phyloP scores from a whole-genome alignment of 2,888 invertebrate species.

The Stramonita haemastoma region DNA sequence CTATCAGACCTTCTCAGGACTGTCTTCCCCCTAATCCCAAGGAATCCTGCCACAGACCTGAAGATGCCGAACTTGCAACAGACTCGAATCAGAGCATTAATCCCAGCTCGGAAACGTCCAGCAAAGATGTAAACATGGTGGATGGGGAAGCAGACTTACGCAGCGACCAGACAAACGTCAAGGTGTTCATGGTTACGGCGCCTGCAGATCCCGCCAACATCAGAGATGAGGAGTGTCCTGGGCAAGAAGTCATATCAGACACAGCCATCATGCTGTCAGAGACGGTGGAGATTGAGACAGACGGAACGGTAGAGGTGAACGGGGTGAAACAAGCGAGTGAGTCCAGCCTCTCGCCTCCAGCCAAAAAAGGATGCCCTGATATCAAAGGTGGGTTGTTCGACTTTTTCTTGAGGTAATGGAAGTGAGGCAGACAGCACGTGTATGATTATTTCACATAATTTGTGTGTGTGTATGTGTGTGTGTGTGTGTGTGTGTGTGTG shows the following conservation, averaged over 20 bases:
- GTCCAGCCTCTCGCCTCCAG: no score
- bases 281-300: slow-evolving; percentile 35
- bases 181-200: neutral
- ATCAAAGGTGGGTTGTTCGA: neutral
- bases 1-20: neutral
- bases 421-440: no score
- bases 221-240: neutral
- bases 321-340: neutral
- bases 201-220: neutral
- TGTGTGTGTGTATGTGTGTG: no score
- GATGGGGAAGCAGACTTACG: neutral
- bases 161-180: neutral
- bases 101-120: neutral
- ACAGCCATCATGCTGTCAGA: slow-evolving; percentile 36
- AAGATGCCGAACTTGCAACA: neutral
- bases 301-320: slow-evolving; percentile 10
- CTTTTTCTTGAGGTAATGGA: neutral
- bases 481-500: neutral
- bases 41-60: neutral
- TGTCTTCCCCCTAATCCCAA: neutral
- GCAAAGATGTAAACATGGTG: neutral
- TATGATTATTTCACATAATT: no score
- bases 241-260: slow-evolving; percentile 35
- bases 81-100: neutral
- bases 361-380: neutral